phyloP scores from a whole-genome alignment of 1,140 invertebrate genomes.

The Ruditapes philippinarum region DNA sequence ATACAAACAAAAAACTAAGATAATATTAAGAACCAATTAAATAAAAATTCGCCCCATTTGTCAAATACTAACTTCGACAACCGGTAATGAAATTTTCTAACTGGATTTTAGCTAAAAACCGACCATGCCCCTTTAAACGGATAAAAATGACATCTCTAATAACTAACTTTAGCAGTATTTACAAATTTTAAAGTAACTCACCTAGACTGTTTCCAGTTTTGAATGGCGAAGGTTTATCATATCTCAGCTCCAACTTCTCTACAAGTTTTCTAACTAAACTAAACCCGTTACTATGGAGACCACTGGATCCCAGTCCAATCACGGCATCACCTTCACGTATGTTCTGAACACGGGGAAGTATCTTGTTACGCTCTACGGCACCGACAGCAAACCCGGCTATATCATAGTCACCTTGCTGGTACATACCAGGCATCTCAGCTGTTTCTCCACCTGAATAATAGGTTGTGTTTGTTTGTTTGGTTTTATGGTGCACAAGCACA shows the following conservation, averaged over 20 bases:
- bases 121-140: no score
- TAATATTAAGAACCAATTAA: no score
- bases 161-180: no score
- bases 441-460: slow-evolving; percentile 97
- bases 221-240: slow-evolving; percentile 93
- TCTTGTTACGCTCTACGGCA: slow-evolving; percentile 92
- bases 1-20: no score
- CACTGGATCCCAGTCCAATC: slow-evolving; percentile 94
- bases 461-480: no score
- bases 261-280: slow-evolving; percentile 96
- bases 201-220: slow-evolving; percentile 88
- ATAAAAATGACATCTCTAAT: no score
- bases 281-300: slow-evolving; percentile 98
- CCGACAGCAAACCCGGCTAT: slow-evolving; percentile 98
- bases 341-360: slow-evolving; percentile 91
- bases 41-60: no score
- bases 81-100: no score
- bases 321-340: slow-evolving; percentile 93
- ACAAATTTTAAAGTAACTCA: slow-evolving; percentile 68
- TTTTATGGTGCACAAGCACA: no score
- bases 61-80: no score
- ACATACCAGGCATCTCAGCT: slow-evolving; percentile 98
- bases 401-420: slow-evolving; percentile 94
- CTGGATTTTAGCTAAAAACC: no score
- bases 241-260: slow-evolving; percentile 89